These are phyloP conservation scores for Crotalus horridus DNA, from an alignment of 2,113 vertebrate genomes.

Conservation along the genomic window DNA sequence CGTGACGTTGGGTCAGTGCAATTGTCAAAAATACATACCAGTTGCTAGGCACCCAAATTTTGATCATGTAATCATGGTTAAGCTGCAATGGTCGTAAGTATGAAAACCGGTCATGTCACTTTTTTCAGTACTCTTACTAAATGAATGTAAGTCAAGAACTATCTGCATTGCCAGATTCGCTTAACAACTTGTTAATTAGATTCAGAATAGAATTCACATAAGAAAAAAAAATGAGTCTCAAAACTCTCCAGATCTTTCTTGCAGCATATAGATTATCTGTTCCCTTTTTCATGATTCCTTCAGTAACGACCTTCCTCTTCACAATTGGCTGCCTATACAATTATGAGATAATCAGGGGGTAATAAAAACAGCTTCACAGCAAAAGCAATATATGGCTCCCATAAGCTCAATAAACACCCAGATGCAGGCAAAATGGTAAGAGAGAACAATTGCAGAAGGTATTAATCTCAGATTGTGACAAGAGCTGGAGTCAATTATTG, in stretches of 20 bases:
- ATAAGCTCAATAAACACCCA: conserved; percentile 32
- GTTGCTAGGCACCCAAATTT: neutral
- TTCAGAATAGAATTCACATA: conserved; percentile 16
- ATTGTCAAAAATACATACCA: neutral
- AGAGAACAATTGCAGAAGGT: conserved; percentile 11
- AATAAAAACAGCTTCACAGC: conserved; percentile 50
- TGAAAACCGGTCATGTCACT: neutral
- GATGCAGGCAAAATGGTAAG: conserved; percentile 23
- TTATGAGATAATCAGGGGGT: conserved; percentile 62
- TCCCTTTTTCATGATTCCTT: neutral
- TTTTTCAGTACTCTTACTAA: neutral
- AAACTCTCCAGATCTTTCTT: neutral
- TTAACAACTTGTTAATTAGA: neutral
- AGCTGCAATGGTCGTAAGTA: neutral
- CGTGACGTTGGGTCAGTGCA: neutral
- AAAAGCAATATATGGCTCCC: conserved; percentile 48
- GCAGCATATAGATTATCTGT: neutral
- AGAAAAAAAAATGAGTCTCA: neutral
- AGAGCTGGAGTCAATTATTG: conserved; percentile 48
- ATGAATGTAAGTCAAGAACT: neutral
- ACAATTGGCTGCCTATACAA: conserved; percentile 45
- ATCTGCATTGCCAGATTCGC: neutral
- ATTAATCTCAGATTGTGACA: conserved; percentile 33
- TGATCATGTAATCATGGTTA: neutral
- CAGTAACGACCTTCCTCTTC: conserved; percentile 34